These are phyloP conservation scores for Campoplex nolae DNA, from an alignment of 2,888 invertebrate genomes.

Conservation along the genomic window DNA sequence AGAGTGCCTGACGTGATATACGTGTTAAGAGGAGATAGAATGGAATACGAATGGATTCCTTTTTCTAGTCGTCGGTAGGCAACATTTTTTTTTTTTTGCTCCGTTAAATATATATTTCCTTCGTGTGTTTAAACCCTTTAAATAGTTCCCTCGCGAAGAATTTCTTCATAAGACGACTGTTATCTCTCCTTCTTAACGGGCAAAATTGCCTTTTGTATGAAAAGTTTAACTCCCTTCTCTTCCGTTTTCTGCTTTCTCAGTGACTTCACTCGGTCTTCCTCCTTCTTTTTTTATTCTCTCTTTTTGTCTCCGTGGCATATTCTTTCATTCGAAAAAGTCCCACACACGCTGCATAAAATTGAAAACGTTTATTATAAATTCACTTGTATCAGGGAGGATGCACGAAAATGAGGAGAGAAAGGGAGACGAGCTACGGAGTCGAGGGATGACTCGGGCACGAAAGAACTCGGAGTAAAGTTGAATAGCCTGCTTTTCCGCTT, in stretches of 20 bases:
- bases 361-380: conserved; percentile 46
- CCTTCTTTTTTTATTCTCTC: conserved; percentile 6
- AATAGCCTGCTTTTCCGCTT: conserved; percentile 59
- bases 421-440: conserved; percentile 16
- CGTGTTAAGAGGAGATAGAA: conserved; percentile 1
- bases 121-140: conserved; percentile 22
- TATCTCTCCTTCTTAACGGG: not conserved
- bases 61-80: not conserved
- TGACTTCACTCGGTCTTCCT: not conserved
- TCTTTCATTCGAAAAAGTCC: conserved; percentile 37
- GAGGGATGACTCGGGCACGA: conserved; percentile 38
- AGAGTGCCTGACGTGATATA: conserved; percentile 23
- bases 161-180: conserved; percentile 41
- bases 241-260: not conserved
- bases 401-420: conserved; percentile 39
- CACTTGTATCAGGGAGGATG: conserved; percentile 16
- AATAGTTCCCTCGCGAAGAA: conserved; percentile 38
- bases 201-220: not conserved
- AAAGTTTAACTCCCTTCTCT: not conserved
- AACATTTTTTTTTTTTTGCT: conserved; percentile 2
- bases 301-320: conserved; percentile 3
- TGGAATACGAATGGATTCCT: conserved; percentile 53
- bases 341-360: conserved; percentile 35
- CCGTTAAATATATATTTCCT: not conserved
- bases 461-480: conserved; percentile 44